phyloP scores from a whole-genome alignment of 2,888 invertebrate species.

The Holacanthella duospinosa region DNA sequence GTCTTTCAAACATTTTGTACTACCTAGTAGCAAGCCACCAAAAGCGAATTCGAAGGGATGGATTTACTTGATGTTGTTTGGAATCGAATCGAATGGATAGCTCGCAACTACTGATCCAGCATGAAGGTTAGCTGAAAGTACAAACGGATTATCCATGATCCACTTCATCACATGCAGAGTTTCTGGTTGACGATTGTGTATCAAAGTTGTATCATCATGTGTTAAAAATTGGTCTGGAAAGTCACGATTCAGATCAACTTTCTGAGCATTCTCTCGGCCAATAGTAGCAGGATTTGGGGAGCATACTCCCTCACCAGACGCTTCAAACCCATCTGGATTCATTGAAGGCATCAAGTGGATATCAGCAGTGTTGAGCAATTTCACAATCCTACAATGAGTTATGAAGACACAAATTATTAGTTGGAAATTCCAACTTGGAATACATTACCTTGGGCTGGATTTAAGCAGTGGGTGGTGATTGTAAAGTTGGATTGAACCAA shows the following conservation, averaged over 20 bases:
- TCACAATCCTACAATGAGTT: conserved; percentile 51
- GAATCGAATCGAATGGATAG: conserved; percentile 71
- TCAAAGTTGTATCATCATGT: conserved; percentile 38
- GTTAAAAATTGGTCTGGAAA: conserved; percentile 74
- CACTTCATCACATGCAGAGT: conserved; percentile 79
- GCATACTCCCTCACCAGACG: conserved; percentile 71
- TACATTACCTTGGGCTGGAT: too few relatives aligned
- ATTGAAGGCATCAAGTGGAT: conserved; percentile 93
- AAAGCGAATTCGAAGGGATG: background rate
- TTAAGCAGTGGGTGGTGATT: background rate
- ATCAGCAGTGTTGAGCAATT: conserved; percentile 72
- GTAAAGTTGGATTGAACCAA: too few relatives aligned
- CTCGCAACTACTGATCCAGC: conserved; percentile 97
- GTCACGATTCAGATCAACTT: conserved; percentile 76
- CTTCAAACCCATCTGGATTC: conserved; percentile 94
- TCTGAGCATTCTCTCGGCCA: conserved; percentile 72
- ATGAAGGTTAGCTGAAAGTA: conserved; percentile 85
- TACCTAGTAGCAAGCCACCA: too few relatives aligned
- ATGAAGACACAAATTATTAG: background rate
- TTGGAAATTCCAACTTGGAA: too few relatives aligned
- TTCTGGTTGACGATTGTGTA: conserved; percentile 65
- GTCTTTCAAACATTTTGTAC: too few relatives aligned
- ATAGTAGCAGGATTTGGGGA: conserved; percentile 54
- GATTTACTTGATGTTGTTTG: too few relatives aligned
- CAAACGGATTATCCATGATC: conserved; percentile 77